phyloP scores from a whole-genome alignment of 1,140 invertebrate genomes.

The Hormaphis cornu region DNA sequence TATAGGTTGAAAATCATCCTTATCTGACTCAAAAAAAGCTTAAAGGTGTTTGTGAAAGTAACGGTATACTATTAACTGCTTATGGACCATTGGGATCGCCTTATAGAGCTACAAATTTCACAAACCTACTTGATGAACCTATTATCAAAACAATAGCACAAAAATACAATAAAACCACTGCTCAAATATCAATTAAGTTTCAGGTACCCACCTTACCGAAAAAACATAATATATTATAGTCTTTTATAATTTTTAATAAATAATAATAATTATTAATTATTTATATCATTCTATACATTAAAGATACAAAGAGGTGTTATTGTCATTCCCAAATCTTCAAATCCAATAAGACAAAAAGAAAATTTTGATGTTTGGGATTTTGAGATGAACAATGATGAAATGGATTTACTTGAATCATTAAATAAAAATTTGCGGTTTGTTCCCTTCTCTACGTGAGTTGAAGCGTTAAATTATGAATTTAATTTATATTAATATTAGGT shows the following conservation, averaged over 20 bases:
- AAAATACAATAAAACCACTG: conserved; percentile 57
- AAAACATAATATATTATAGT: too few species aligned
- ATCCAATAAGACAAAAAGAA: conserved; percentile 53
- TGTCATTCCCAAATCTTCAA: conserved; percentile 58
- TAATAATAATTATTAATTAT: neutral
- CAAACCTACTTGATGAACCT: conserved; percentile 56
- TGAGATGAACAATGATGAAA: conserved; percentile 50
- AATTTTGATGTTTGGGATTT: conserved; percentile 69
- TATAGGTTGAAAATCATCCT: conserved; percentile 71
- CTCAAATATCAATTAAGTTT: conserved; percentile 61
- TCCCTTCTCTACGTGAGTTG: conserved; percentile 39
- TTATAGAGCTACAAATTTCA: conserved; percentile 44
- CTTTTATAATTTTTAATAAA: conserved; percentile 21
- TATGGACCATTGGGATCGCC: conserved; percentile 72
- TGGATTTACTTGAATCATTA: conserved; percentile 41
- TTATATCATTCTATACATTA: neutral
- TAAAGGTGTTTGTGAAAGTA: conserved; percentile 57
- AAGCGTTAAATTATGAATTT: neutral
- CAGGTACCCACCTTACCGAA: too few species aligned
- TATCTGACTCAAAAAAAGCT: conserved; percentile 72
- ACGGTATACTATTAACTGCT: conserved; percentile 60
- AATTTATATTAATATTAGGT: neutral
- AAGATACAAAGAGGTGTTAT: conserved; percentile 47
- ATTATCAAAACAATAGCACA: conserved; percentile 54
- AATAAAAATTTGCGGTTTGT: conserved; percentile 40